Conservation (phyloP, 2,888 invertebrate species). For the Pinctada fucata region DNA sequence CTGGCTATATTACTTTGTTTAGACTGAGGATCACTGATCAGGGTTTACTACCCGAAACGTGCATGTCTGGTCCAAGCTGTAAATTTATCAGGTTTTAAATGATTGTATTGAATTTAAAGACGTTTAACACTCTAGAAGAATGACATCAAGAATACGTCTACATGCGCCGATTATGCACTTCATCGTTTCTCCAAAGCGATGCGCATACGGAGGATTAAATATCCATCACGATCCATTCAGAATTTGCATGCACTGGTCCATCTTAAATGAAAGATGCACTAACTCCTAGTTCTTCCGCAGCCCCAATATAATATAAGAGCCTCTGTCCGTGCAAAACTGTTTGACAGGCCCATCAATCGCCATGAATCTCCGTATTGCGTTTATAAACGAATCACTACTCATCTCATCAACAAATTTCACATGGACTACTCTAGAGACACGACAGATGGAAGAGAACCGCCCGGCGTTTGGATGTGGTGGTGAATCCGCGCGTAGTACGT, state of each 20-base stretch:
- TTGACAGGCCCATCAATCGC: slow-evolving; percentile 26
- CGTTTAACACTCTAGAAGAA: too few relatives aligned
- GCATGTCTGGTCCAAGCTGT: too few relatives aligned
- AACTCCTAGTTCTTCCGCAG: slow-evolving; percentile 25
- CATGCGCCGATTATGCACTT: slow-evolving; percentile 39
- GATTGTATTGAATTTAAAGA: too few relatives aligned
- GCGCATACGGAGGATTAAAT: slow-evolving; percentile 41
- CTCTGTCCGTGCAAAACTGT: slow-evolving; percentile 27
- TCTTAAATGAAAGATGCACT: slow-evolving; percentile 11
- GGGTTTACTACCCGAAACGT: too few relatives aligned
- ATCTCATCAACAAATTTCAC: slow-evolving; percentile 44
- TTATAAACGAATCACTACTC: slow-evolving; percentile 1
- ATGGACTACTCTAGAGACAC: slow-evolving; percentile 40
- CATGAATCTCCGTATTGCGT: slow-evolving; percentile 32
- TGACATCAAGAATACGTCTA: slow-evolving; percentile 36
- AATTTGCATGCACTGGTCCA: slow-evolving; percentile 16
- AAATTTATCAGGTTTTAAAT: too few relatives aligned
- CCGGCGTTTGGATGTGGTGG: too few relatives aligned
- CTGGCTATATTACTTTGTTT: too few relatives aligned
- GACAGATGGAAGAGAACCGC: slow-evolving; percentile 43
- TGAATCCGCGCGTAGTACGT: too few relatives aligned
- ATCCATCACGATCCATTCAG: slow-evolving; percentile 30
- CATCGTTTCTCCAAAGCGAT: slow-evolving; percentile 43
- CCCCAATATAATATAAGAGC: slow-evolving; percentile 36
- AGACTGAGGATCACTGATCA: too few relatives aligned